Evolutionary conservation across 2,797 vertebrate genomes (phyloP).

Genomic region (Cygnus olor): DNA sequence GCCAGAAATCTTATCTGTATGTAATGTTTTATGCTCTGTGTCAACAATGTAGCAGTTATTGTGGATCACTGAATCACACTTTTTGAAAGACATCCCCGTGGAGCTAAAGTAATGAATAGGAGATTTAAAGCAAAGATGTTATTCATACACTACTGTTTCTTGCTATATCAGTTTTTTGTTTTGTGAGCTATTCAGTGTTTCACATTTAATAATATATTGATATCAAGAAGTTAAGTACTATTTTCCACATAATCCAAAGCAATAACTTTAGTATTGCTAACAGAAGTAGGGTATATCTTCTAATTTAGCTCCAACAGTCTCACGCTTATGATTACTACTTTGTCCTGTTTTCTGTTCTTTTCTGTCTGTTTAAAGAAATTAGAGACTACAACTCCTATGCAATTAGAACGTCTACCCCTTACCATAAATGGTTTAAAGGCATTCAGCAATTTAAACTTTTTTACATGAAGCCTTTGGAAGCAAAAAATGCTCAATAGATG

Average conservation of each 20-base stretch:
- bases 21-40: neutral
- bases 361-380: neutral
- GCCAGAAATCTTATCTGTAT: neutral
- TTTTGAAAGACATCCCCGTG: constrained; percentile 2
- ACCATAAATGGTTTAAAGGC: neutral
- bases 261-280: neutral
- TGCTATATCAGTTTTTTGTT: neutral
- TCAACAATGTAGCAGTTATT: neutral
- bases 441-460: neutral
- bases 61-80: neutral
- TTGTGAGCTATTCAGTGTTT: neutral
- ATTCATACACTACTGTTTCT: neutral
- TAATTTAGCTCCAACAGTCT: neutral
- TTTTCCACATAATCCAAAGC: neutral
- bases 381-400: neutral
- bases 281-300: neutral
- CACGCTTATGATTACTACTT: neutral
- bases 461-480: neutral
- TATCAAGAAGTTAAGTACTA: neutral
- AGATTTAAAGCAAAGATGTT: neutral
- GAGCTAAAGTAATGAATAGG: neutral
- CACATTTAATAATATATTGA: neutral
- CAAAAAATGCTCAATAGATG: neutral
- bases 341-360: neutral
- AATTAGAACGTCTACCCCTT: neutral